These are phyloP conservation scores for Apaloderma vittatum DNA, from an alignment of 2,113 vertebrate genomes.

Conservation along the genomic window DNA sequence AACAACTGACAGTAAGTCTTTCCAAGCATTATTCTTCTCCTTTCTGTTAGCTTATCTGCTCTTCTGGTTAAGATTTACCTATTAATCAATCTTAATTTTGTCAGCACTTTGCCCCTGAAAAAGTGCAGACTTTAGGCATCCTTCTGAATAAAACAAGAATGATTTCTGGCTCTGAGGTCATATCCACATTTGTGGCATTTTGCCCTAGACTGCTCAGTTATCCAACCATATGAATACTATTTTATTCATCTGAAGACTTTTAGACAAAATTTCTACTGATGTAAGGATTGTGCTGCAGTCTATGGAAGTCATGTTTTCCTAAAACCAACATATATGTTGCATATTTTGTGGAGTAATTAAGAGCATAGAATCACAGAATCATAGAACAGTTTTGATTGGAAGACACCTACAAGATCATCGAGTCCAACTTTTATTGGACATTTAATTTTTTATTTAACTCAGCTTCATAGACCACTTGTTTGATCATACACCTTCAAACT, in stretches of 20 bases:
- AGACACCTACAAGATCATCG: neutral
- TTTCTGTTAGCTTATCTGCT: neutral
- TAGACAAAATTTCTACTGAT: neutral
- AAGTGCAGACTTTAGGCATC: neutral
- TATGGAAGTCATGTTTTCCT: neutral
- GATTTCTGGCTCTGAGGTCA: neutral
- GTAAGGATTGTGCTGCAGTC: neutral
- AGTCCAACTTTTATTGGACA: neutral
- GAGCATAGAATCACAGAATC: no score
- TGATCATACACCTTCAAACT: neutral
- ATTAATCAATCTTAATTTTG: neutral
- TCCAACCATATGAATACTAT: neutral
- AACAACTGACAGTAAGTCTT: neutral
- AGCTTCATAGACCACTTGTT: rapidly evolving
- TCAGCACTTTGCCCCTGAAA: neutral
- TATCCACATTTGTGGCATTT: neutral
- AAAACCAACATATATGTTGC: neutral
- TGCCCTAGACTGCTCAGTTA: neutral
- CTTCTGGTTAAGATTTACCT: neutral
- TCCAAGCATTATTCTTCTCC: neutral
- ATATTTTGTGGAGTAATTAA: neutral
- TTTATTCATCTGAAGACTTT: neutral
- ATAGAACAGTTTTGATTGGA: no score
- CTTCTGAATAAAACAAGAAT: neutral
- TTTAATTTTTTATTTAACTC: neutral